These are phyloP conservation scores for Drosophila mercatorum DNA, from an alignment of 2,888 invertebrate genomes.

Conservation along the genomic window DNA sequence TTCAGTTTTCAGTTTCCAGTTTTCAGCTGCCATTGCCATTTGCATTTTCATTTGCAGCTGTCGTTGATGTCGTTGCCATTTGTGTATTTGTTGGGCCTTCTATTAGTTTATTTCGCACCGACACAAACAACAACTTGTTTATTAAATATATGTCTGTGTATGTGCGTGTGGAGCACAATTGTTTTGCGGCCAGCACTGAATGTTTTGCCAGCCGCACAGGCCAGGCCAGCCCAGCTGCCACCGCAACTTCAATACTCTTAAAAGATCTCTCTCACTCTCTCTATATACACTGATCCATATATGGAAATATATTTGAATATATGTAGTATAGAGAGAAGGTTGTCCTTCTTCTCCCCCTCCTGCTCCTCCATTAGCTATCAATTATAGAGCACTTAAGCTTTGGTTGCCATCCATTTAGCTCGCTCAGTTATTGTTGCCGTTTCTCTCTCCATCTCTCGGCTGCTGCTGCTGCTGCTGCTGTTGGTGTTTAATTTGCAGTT, in stretches of 20 bases:
- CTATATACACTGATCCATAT: too few species aligned
- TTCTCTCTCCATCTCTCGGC: too few species aligned
- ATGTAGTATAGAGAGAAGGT: too few species aligned
- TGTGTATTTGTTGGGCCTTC: conserved; percentile 21
- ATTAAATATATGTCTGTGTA: conserved; percentile 63
- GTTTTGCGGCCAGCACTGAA: conserved; percentile 63
- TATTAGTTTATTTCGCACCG: conserved; percentile 41
- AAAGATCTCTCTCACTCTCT: neutral
- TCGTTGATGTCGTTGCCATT: conserved; percentile 27
- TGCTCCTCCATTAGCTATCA: neutral
- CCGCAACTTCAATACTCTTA: conserved; percentile 21
- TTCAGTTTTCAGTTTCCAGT: conserved; percentile 20
- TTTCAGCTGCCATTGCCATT: conserved; percentile 20
- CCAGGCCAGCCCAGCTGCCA: neutral
- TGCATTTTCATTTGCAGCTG: conserved; percentile 34
- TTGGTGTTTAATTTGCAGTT: conserved; percentile 65
- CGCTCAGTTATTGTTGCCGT: conserved; percentile 7
- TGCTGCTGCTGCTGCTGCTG: neutral
- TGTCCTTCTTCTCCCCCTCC: neutral
- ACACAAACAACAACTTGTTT: conserved; percentile 56
- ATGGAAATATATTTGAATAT: neutral
- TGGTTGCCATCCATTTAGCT: conserved; percentile 1
- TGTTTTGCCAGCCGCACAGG: conserved; percentile 32
- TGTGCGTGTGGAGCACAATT: conserved; percentile 39
- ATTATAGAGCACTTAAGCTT: conserved; percentile 29